A percentile compares a stretch with the other conserved stretches of the same genome.
Conservation (phyloP, 2,113 vertebrate species). For the Erinaceus europaeus region DNA sequence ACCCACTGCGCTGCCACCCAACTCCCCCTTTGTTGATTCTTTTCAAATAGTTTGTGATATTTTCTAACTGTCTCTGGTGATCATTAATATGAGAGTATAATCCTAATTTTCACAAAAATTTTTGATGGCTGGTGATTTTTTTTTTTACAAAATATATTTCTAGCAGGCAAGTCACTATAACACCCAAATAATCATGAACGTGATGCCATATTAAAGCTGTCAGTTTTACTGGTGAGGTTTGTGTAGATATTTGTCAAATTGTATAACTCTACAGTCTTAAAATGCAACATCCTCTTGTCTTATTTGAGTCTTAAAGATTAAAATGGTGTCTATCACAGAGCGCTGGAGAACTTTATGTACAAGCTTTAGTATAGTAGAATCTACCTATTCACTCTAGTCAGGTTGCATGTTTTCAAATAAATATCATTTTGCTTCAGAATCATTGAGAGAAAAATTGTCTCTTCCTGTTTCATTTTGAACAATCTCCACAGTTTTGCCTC, state of each 20-base stretch:
- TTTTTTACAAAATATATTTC: conserved; percentile 71
- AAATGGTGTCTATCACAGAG: conserved; percentile 75
- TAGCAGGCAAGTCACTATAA: conserved; percentile 62
- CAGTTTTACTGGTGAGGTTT: conserved; percentile 65
- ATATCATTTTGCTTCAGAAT: conserved; percentile 33
- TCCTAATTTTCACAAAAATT: conserved; percentile 62
- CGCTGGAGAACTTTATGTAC: conserved; percentile 65
- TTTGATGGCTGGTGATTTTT: conserved; percentile 69
- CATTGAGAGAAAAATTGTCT: neutral
- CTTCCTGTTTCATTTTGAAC: neutral
- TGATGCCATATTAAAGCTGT: conserved; percentile 37
- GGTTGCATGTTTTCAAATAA: conserved; percentile 32
- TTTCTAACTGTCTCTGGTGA: conserved; percentile 75
- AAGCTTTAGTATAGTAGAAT: conserved; percentile 38
- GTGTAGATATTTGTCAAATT: conserved; percentile 65
- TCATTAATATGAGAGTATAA: conserved; percentile 77
- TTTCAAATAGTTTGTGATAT: conserved; percentile 77
- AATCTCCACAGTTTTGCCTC: neutral
- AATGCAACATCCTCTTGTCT: conserved; percentile 42
- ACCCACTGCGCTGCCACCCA: no score
- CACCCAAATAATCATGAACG: conserved; percentile 41
- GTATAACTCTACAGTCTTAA: conserved; percentile 61
- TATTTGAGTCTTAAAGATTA: conserved; percentile 65
- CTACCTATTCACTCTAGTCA: conserved; percentile 40
- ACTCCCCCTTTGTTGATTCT: conserved; percentile 81